Evolutionary conservation across 2,888 invertebrate species (phyloP), one percentile per base, ranked within the genome.

Genomic region (Himalopsyche kuldschensis): DNA sequence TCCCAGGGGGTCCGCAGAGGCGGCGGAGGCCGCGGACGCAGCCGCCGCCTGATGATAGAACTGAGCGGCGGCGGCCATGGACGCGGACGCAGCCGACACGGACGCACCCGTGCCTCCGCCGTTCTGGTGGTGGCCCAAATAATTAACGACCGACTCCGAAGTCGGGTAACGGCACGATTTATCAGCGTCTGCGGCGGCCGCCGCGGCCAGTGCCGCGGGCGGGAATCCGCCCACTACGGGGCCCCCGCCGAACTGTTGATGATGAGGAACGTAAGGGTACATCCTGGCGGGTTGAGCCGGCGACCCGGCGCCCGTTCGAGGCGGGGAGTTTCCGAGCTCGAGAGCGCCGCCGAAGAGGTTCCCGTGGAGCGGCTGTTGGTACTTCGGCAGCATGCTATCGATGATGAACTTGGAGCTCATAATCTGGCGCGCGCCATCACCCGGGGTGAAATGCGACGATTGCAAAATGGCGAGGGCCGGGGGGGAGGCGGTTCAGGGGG

Each of bases 401-500:
- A 97, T 96, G 94, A 97, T 96, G 94, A 97, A 97, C 95, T 97
- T 97, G 94, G 97, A 97, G 95, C 95, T 96, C 97, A 97, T 97
- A 94, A 95, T 95, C 84, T 84, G 81, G 84, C 84, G 86, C 84
- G 85, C 84, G 91, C 90, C 90, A 90, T 91, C 91, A 91, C 91
- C 91, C 91, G 91, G 76, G 80, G 91, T 90, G 82, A 69, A 76
- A 55, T 31, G 32, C 75, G 76, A 76, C 46, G 81, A 41, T 55
- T 55, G 55, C 55, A 55, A 55, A 55, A 55, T 55, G 55, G 55
- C 55, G 55, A 32, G 75, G 35, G 35, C 31, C 31, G 35, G 35
- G 75, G 35, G 31, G 75, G 35, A 32, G 75, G 27, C 15, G 17
- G 69, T 46, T 27, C 15, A 41, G 35, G 35, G 46, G 78, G 46